Conservation (phyloP, 2,797 vertebrate genomes). For the Scyliorhinus canicula region DNA sequence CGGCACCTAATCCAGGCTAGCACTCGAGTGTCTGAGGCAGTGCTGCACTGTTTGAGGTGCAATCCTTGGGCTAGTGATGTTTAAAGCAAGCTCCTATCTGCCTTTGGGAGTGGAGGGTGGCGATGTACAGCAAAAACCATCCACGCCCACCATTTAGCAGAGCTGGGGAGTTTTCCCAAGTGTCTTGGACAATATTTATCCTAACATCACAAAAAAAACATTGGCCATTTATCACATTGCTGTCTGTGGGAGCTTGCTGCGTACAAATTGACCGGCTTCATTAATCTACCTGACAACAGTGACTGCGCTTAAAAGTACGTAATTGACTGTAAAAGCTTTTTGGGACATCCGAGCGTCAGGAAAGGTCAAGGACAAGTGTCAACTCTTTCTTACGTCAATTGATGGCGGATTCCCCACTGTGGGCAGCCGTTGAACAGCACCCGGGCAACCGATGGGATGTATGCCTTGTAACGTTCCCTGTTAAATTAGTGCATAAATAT, state of each 20-base stretch:
- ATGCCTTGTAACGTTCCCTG: not conserved
- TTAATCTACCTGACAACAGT: not conserved
- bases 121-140: no score
- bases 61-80: not conserved
- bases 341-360: not conserved
- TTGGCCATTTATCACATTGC: no score
- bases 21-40: not conserved
- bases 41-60: not conserved
- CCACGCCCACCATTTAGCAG: no score
- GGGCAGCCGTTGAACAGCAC: not conserved
- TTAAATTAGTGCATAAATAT: no score
- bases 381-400: not conserved
- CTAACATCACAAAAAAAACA: no score
- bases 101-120: no score
- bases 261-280: not conserved
- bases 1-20: not conserved
- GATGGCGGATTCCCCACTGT: not conserved
- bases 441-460: not conserved
- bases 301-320: not conserved
- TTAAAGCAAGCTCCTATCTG: not conserved
- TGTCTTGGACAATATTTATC: no score
- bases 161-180: no score
- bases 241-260: no score
- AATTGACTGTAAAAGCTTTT: not conserved
- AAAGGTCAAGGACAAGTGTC: not conserved